These are phyloP conservation scores for Hypselothyrea guttata DNA, from an alignment of 2,888 invertebrate species.

Conservation along the genomic window DNA sequence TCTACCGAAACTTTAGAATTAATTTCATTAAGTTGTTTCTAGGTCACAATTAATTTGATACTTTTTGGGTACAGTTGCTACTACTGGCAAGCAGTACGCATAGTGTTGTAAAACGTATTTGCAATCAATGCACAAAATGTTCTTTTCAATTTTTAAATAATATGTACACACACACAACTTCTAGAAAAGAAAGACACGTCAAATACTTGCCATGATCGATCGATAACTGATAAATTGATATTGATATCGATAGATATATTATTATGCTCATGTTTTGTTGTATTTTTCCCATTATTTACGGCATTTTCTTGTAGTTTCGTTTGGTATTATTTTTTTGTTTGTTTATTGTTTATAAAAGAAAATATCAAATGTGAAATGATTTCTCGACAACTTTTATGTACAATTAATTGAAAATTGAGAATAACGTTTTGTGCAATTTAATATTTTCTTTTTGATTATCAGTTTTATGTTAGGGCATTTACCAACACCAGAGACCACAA, in stretches of 20 bases:
- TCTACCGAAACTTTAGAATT: slow-evolving; percentile 76
- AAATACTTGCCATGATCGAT: slow-evolving; percentile 68
- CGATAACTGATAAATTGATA: too few species aligned
- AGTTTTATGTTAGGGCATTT: slow-evolving; percentile 14
- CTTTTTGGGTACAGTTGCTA: slow-evolving; percentile 39
- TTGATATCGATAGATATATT: slow-evolving; percentile 53
- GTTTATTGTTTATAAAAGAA: slow-evolving; percentile 58
- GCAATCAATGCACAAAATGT: slow-evolving; percentile 81
- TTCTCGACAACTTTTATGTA: slow-evolving; percentile 66
- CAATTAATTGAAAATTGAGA: slow-evolving; percentile 81
- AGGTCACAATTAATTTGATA: slow-evolving; percentile 37
- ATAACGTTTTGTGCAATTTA: slow-evolving; percentile 82
- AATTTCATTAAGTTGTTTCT: slow-evolving; percentile 37
- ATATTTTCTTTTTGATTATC: slow-evolving; percentile 73
- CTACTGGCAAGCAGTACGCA: slow-evolving; percentile 22
- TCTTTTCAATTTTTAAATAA: slow-evolving; percentile 80
- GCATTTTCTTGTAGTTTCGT: slow-evolving; percentile 13
- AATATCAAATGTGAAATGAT: slow-evolving; percentile 62
- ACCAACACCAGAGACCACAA: slow-evolving; percentile 71
- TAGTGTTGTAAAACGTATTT: slow-evolving; percentile 53
- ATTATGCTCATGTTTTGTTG: slow-evolving; percentile 38
- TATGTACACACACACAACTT: slow-evolving; percentile 78
- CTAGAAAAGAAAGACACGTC: slow-evolving; percentile 2
- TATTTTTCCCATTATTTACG: slow-evolving; percentile 39
- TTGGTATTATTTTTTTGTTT: slow-evolving; percentile 11